Evolutionary conservation across 30 jellyfish, hydroid and myxozoan genomes (phyloP).

Genomic region (Turritopsis rubra): DNA sequence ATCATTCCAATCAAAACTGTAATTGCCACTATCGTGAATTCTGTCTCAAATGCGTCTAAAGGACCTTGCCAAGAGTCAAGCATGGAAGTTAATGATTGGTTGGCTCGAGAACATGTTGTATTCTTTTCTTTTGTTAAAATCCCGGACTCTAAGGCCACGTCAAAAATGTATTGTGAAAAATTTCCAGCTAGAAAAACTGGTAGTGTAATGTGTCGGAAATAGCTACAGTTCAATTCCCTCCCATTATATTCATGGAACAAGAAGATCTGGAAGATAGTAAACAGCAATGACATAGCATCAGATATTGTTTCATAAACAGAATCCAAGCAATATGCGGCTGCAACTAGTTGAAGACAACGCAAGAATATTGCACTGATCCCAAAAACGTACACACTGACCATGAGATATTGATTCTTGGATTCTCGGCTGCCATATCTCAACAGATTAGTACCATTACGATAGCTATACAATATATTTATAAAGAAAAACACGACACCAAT

Average conservation of each 20-base stretch:
- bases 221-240: background rate
- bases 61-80: background rate
- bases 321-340: background rate
- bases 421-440: background rate
- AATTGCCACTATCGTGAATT: background rate
- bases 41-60: background rate
- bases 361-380: background rate
- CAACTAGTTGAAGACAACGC: background rate
- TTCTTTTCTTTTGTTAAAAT: background rate
- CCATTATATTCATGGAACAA: background rate
- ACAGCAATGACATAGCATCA: background rate
- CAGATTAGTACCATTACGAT: background rate
- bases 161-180: background rate
- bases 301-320: background rate
- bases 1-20: background rate
- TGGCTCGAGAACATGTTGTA: no score
- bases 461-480: background rate
- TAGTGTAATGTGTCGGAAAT: background rate
- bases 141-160: background rate
- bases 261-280: background rate
- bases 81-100: no score
- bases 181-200: background rate
- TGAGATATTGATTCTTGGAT: background rate
- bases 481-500: background rate
- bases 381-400: slow-evolving; percentile 5